phyloP scores from a whole-genome alignment of 2,888 invertebrate species.

The Cheiracanthium punctorium region DNA sequence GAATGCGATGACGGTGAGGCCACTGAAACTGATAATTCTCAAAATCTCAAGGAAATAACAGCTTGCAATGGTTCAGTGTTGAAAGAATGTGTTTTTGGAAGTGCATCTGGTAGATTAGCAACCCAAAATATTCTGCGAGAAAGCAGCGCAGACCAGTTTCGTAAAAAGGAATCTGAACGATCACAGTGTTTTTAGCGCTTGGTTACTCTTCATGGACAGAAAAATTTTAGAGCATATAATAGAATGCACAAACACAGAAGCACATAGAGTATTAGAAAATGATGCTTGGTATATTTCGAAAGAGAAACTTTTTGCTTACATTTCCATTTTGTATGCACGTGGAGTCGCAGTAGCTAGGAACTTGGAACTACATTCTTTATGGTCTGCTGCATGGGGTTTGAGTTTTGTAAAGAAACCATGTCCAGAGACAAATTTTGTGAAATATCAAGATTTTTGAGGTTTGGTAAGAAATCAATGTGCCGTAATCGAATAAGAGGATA shows the following conservation, averaged over 20 bases:
- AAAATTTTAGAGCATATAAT: no score
- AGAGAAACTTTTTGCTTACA: no score
- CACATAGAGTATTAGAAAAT: no score
- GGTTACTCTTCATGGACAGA: no score
- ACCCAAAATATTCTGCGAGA: no score
- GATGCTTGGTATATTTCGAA: no score
- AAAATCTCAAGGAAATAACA: not conserved
- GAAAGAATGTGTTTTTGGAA: not conserved
- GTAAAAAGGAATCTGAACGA: no score
- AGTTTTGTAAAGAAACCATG: not conserved
- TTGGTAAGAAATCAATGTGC: not conserved
- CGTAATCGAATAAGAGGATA: not conserved
- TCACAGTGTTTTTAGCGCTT: no score
- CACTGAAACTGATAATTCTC: not conserved
- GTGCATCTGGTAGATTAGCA: not conserved
- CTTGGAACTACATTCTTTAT: not conserved
- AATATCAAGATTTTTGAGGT: not conserved
- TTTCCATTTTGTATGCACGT: not conserved
- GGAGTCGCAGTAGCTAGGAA: not conserved
- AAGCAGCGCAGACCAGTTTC: no score
- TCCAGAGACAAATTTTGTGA: conserved; percentile 12
- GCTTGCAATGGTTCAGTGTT: not conserved
- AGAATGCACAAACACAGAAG: no score
- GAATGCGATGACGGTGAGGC: not conserved
- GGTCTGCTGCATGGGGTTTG: not conserved